phyloP scores from a whole-genome alignment of 2,113 vertebrate species.

The Calidris pugnax region DNA sequence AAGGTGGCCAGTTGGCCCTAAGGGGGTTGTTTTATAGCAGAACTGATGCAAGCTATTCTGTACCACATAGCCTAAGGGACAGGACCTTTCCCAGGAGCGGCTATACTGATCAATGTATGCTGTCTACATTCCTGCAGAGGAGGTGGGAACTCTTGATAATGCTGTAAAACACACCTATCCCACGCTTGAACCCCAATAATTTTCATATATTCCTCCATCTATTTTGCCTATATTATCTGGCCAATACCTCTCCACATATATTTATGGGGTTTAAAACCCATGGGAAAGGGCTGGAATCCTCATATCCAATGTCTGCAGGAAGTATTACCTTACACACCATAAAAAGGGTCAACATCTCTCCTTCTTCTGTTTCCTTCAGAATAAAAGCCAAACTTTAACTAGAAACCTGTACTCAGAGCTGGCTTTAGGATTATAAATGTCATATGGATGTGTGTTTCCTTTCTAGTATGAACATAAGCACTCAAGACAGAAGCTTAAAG shows the following conservation, averaged over 20 bases:
- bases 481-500: background rate
- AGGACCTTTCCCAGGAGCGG: rapidly evolving
- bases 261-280: background rate
- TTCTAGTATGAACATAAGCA: background rate
- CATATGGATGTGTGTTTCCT: background rate
- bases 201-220: background rate
- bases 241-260: background rate
- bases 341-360: background rate
- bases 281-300: background rate
- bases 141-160: background rate
- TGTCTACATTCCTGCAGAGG: background rate
- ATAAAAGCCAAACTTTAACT: background rate
- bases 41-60: background rate
- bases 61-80: background rate
- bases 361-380: background rate
- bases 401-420: background rate
- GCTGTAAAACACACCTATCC: background rate
- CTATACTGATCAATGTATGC: background rate
- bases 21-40: background rate
- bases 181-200: background rate
- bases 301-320: background rate
- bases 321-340: background rate
- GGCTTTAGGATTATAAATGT: background rate
- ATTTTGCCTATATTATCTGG: background rate
- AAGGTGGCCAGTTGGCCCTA: background rate